These are phyloP conservation scores for Wiebesia pumilae DNA, from an alignment of 1,140 invertebrate genomes.

Conservation along the genomic window DNA sequence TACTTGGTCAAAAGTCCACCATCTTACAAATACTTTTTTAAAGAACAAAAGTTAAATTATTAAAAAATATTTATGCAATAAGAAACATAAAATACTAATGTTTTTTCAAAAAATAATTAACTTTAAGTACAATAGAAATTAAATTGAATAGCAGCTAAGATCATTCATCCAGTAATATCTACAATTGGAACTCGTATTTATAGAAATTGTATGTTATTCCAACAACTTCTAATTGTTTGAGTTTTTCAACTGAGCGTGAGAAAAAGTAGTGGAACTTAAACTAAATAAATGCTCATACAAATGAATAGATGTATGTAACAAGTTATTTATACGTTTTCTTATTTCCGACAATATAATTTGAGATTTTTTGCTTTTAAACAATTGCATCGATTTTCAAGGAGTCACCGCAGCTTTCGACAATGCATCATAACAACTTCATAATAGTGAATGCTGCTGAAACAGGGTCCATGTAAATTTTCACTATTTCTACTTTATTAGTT, in stretches of 20 bases:
- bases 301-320: background rate
- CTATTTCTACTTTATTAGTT: conserved; percentile 3
- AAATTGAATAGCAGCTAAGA: background rate
- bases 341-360: background rate
- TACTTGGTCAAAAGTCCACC: too few species aligned
- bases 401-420: background rate
- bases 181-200: background rate
- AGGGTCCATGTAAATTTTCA: background rate
- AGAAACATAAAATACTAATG: background rate
- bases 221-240: background rate
- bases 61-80: background rate
- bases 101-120: background rate
- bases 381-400: background rate
- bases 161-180: conserved; percentile 8
- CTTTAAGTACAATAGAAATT: background rate
- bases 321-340: background rate
- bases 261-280: conserved; percentile 3
- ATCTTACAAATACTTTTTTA: background rate
- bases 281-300: background rate
- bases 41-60: background rate
- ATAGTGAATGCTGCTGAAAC: background rate
- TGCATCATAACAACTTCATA: background rate
- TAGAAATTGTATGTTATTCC: background rate
- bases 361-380: conserved; percentile 10
- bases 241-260: conserved; percentile 3